Evolutionary conservation across 2,113 vertebrate species (phyloP).

Genomic region (Cochlearius cochlearius): DNA sequence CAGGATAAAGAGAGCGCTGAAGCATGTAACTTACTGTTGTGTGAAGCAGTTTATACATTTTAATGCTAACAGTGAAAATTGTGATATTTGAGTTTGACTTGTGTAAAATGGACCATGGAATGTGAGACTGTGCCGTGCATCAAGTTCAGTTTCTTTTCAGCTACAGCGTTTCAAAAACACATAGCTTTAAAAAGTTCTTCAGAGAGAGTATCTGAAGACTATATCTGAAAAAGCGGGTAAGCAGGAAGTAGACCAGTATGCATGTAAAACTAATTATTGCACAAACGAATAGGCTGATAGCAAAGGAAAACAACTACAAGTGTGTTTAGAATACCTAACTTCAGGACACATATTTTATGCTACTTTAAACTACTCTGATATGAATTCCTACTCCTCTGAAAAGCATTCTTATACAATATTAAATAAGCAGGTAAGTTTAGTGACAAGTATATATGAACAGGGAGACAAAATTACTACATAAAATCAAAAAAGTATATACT

Average conservation of each 20-base stretch:
- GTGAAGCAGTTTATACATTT: background rate
- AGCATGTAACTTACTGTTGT: background rate
- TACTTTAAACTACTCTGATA: background rate
- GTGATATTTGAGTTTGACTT: background rate
- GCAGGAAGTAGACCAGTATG: background rate
- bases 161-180: background rate
- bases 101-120: background rate
- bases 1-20: rapidly evolving
- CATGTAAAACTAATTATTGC: background rate
- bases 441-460: background rate
- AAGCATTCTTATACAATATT: background rate
- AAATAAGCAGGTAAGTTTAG: background rate
- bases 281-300: background rate
- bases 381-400: background rate
- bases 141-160: background rate
- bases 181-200: background rate
- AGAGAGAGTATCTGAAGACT: background rate
- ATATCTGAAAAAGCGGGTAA: background rate
- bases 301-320: background rate
- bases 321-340: background rate
- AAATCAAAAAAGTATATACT: background rate
- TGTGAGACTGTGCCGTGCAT: background rate
- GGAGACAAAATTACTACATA: background rate
- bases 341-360: background rate
- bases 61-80: background rate